Evolutionary conservation across 2,888 invertebrate genomes (phyloP), one percentile per base, ranked within the genome.

Genomic region (Girardia tigrina): DNA sequence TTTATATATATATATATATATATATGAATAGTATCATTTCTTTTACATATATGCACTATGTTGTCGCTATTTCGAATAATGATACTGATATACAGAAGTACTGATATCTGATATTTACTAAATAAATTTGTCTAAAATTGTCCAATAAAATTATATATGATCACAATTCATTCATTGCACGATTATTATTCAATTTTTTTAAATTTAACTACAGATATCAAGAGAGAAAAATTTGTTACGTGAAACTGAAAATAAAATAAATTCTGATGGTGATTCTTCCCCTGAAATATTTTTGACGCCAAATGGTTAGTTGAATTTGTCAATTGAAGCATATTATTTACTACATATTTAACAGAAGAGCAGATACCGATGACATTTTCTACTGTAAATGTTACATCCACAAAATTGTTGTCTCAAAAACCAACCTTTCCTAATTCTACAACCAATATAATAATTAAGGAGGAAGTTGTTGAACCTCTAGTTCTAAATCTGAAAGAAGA

Each of bases 221-320:
- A 56, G 23, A 20, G 56, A 20, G 4, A 56, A 56, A n/a, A 56
- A 56, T 56, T 56, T 56, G 56, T n/a, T 56, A 4, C 20, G 23
- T 56, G 56, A 56, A 8, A 56, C 56, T 56, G 56, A 56, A n/a
- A 56, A 56, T 56, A 56, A 56, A 56, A 20, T 23, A 12, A 56
- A 56, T 56, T 20, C 4, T 23, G 56, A 56, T 56, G 56, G 56
- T 12, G 56, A 56, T 56, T 20, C 8, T 4, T 56, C 56, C 4
- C 56, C 56, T 56, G 56, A 56, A 56, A 56, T 56, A 20, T 56
- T 56, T 56, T 23, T 56, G 56, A 56, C 56, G 4, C 56, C 56
- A 6, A 56, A n/a, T 12, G 56, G 56, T 56, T 56, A n/a, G n/a
- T 12, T n/a, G n/a, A n/a, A n/a, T n/a, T n/a, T n/a, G n/a, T n/a